Conservation (phyloP, 2,797 vertebrate genomes). For the Hoplostethus atlanticus region DNA sequence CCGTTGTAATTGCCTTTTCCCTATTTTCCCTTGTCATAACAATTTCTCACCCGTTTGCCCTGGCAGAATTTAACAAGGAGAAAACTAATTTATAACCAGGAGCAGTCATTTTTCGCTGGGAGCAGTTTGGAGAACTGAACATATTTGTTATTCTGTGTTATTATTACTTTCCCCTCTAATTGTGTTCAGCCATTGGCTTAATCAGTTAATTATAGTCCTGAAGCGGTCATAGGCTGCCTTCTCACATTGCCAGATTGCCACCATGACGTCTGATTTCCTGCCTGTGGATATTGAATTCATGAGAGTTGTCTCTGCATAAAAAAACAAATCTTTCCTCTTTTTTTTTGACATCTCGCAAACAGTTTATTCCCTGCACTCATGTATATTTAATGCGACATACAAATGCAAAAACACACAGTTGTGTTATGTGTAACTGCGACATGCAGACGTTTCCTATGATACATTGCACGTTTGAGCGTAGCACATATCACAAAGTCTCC, state of each 20-base stretch:
- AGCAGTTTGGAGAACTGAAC: slow-evolving; percentile 63
- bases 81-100: slow-evolving; percentile 70
- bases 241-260: slow-evolving; percentile 29
- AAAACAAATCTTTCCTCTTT: slow-evolving; percentile 12
- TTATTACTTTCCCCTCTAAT: slow-evolving; percentile 64
- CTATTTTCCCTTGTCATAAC: slow-evolving; percentile 63
- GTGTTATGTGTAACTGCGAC: neutral
- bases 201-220: slow-evolving; percentile 71
- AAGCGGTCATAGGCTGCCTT: slow-evolving; percentile 50
- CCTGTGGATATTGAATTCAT: slow-evolving; percentile 28
- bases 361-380: neutral
- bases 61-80: slow-evolving; percentile 60
- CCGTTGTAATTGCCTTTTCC: slow-evolving; percentile 68
- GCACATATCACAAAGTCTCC: too few relatives aligned
- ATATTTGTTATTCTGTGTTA: slow-evolving; percentile 64
- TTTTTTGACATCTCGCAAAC: slow-evolving; percentile 12
- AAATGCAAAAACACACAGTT: slow-evolving; percentile 6
- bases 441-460: neutral
- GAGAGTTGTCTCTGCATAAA: slow-evolving; percentile 5
- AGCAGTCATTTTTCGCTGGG: slow-evolving; percentile 67
- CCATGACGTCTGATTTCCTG: slow-evolving; percentile 27
- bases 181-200: slow-evolving; percentile 62
- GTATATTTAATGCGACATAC: neutral
- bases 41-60: slow-evolving; percentile 52
- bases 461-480: neutral